A percentile compares a stretch with the other conserved stretches of the same genome.
Evolutionary conservation across 2,888 invertebrate species (phyloP).

Genomic region (Melanargia galathea): DNA sequence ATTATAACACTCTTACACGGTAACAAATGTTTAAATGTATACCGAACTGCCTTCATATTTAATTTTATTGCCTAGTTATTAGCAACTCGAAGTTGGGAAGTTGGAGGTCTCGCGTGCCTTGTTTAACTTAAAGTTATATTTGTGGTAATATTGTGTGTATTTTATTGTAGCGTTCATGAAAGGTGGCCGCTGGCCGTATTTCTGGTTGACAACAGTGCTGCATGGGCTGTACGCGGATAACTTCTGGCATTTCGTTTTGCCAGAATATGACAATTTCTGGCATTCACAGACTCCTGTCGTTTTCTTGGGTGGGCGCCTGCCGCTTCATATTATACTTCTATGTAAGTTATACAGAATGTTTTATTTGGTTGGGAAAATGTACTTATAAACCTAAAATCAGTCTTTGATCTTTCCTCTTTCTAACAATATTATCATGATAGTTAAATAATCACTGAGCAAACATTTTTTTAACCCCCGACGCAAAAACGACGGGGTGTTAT

Average conservation of each 20-base stretch:
- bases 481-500: no score
- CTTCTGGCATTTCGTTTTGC: conserved; percentile 85
- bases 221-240: conserved; percentile 88
- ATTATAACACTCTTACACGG: conserved; percentile 86
- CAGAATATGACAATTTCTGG: conserved; percentile 92
- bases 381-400: no score
- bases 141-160: neutral
- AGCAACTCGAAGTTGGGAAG: no score
- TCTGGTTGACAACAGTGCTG: conserved; percentile 88
- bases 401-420: no score
- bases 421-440: no score
- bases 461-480: no score
- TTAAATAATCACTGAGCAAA: no score
- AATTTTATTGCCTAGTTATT: no score
- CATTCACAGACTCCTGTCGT: conserved; percentile 89
- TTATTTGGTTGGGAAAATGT: neutral
- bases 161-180: conserved; percentile 82
- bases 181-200: conserved; percentile 88
- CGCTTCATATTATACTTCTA: conserved; percentile 87
- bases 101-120: no score
- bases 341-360: conserved; percentile 78
- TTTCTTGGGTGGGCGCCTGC: conserved; percentile 86
- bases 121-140: no score
- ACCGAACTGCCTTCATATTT: neutral
- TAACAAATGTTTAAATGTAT: conserved; percentile 57